A percentile compares a stretch with the other conserved stretches of the same genome.
Evolutionary conservation across 37 sponge, comb jelly and placozoan genomes (phyloP).

Genomic region (Eunapius fragilis): DNA sequence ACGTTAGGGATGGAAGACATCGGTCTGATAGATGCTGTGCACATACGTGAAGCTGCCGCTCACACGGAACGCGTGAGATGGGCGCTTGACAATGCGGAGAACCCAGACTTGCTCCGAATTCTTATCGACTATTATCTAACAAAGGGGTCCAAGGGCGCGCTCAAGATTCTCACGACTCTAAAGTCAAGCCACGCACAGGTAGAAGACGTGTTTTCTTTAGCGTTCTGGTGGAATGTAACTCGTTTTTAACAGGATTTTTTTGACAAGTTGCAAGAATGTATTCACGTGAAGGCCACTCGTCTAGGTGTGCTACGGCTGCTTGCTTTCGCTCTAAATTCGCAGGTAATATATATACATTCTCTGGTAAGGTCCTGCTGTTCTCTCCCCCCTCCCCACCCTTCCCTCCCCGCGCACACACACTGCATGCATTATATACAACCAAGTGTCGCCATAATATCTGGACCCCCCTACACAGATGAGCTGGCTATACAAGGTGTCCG

Average conservation of each 20-base stretch:
- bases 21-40: background rate
- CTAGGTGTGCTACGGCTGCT: constrained; percentile 59
- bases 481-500: constrained; percentile 72
- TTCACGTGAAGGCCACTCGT: constrained; percentile 25
- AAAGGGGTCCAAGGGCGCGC: constrained; percentile 52
- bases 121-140: constrained; percentile 73
- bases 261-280: constrained; percentile 57
- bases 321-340: constrained; percentile 57
- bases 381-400: too few species aligned
- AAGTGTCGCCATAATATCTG: background rate
- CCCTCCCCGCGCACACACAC: too few species aligned
- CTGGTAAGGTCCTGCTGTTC: too few species aligned
- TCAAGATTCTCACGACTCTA: constrained; percentile 42
- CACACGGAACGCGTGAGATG: background rate
- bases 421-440: too few species aligned
- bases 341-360: too few species aligned
- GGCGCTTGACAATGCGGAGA: constrained; percentile 9
- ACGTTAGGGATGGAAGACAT: background rate
- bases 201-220: background rate
- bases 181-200: constrained; percentile 75
- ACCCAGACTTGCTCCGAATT: constrained; percentile 55
- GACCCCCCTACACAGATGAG: constrained; percentile 40
- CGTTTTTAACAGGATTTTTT: constrained; percentile 62
- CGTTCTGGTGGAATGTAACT: too few species aligned
- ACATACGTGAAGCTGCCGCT: background rate